Conservation (phyloP, 2,888 invertebrate genomes). For the Apodemia duryi region DNA sequence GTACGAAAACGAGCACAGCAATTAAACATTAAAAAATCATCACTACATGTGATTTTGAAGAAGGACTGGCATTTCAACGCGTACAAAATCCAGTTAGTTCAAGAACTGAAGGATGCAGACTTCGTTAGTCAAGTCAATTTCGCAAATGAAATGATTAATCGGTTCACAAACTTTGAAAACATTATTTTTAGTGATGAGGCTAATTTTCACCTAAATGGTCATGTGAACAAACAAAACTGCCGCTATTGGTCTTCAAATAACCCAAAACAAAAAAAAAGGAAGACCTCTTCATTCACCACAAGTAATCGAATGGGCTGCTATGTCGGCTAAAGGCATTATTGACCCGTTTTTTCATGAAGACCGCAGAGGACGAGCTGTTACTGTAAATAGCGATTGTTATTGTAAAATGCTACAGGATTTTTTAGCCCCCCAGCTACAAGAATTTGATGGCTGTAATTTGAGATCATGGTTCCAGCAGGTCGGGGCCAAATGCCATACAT, state of each 20-base stretch:
- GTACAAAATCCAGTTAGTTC: constrained; percentile 24
- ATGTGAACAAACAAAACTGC: not conserved
- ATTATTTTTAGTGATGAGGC: not conserved
- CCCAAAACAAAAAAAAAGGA: not conserved
- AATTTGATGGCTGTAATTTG: constrained; percentile 1
- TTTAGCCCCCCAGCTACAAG: not conserved
- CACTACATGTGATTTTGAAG: not conserved
- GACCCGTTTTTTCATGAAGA: constrained; percentile 8
- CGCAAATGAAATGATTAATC: constrained; percentile 26
- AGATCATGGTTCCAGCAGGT: constrained; percentile 16
- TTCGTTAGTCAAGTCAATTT: constrained; percentile 24
- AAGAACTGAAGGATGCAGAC: constrained; percentile 21
- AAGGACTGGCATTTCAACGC: constrained; percentile 10
- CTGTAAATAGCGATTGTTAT: constrained; percentile 10
- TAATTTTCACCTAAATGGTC: not conserved
- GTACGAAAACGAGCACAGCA: not conserved
- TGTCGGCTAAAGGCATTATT: not conserved
- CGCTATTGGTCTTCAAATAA: not conserved
- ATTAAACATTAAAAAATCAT: not conserved
- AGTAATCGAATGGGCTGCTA: not conserved
- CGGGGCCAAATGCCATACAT: constrained; percentile 15
- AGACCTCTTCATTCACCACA: not conserved
- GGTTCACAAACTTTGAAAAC: constrained; percentile 28
- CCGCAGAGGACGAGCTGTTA: constrained; percentile 12
- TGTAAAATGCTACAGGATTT: not conserved